Conservation (phyloP, 2,797 vertebrate species). For the Tiaroga cobitis region DNA sequence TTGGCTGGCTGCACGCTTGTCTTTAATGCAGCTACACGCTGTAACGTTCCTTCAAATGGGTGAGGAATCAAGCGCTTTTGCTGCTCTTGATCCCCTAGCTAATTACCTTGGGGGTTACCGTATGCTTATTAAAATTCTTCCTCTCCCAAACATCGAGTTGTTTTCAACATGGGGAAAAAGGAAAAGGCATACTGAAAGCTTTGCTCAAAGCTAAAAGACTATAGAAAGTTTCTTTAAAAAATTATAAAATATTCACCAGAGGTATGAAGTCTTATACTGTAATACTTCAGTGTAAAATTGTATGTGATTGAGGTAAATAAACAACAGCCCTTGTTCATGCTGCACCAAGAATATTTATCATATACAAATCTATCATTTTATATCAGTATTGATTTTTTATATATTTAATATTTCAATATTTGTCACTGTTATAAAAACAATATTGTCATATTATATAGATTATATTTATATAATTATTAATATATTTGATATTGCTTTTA, state of each 20-base stretch:
- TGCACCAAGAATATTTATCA: not conserved
- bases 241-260: constrained; percentile 63
- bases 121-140: constrained; percentile 72
- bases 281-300: constrained; percentile 70
- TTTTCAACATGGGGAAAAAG: constrained; percentile 63
- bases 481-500: no score
- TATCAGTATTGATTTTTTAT: not conserved
- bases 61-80: constrained; percentile 63
- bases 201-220: constrained; percentile 57
- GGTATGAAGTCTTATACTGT: constrained; percentile 60
- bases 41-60: constrained; percentile 70
- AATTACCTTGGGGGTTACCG: constrained; percentile 75
- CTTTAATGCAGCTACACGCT: constrained; percentile 69
- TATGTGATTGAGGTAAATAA: constrained; percentile 66
- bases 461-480: not conserved
- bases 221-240: constrained; percentile 62
- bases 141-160: constrained; percentile 65
- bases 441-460: not conserved
- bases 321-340: constrained; percentile 27
- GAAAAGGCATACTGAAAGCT: constrained; percentile 60
- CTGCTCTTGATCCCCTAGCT: constrained; percentile 69
- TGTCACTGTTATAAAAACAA: not conserved
- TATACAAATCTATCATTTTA: not conserved
- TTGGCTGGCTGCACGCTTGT: constrained; percentile 61
- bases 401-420: not conserved